Conservation (phyloP, 2,113 vertebrate species). For the Oreochromis spilurus region DNA sequence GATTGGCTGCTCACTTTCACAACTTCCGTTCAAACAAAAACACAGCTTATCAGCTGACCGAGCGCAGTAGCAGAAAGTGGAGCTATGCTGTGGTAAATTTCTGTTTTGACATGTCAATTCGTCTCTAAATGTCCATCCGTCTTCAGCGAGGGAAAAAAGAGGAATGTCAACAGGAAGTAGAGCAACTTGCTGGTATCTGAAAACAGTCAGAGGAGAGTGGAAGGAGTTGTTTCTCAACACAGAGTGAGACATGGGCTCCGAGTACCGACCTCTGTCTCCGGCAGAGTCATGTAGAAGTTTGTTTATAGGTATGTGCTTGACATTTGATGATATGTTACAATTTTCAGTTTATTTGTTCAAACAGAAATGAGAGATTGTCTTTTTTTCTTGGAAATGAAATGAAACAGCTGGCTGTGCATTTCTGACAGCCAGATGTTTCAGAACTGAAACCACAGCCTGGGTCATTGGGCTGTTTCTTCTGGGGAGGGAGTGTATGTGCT, state of each 20-base stretch:
- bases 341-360: background rate
- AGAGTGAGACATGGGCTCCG: slow-evolving; percentile 49
- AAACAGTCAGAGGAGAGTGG: background rate
- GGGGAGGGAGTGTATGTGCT: background rate
- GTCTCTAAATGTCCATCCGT: background rate
- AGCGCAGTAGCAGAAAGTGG: background rate
- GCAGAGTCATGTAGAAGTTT: slow-evolving; percentile 28
- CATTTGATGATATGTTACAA: background rate
- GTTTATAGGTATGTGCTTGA: slow-evolving; percentile 32
- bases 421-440: background rate
- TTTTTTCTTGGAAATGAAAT: background rate
- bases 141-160: background rate
- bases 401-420: background rate
- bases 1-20: slow-evolving; percentile 46
- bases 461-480: background rate
- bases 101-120: background rate
- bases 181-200: slow-evolving; percentile 14
- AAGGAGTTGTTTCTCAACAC: background rate
- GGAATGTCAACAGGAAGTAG: slow-evolving; percentile 33
- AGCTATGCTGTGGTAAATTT: background rate
- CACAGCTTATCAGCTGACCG: slow-evolving; percentile 41
- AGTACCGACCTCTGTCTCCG: slow-evolving; percentile 34
- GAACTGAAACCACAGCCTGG: background rate
- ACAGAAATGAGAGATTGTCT: background rate
- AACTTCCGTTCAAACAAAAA: slow-evolving; percentile 65